Percentiles rank a stretch among this genome's conserved stretches.
Conservation (phyloP, 1,140 invertebrate genomes). For the Drosophila simulans region DNA sequence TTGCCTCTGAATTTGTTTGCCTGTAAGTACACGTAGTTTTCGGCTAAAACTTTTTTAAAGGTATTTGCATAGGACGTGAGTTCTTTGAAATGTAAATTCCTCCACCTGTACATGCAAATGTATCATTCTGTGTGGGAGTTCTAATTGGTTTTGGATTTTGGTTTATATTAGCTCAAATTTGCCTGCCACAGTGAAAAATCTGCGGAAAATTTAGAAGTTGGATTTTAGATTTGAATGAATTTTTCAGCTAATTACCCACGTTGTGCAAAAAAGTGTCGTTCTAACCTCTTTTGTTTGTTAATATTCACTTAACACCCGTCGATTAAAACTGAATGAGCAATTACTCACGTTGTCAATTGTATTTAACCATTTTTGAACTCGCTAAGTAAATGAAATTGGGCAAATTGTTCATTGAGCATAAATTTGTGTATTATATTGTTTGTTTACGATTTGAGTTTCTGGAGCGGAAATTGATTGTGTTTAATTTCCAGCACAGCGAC, state of each 20-base stretch:
- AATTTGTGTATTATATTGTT: slow-evolving; percentile 48
- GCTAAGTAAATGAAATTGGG: slow-evolving; percentile 52
- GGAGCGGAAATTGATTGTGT: slow-evolving; percentile 83
- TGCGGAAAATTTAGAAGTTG: background rate
- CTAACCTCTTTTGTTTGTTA: background rate
- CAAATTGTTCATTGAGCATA: slow-evolving; percentile 45
- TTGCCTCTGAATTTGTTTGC: slow-evolving; percentile 27
- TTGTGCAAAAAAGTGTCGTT: background rate
- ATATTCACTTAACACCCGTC: slow-evolving; percentile 6
- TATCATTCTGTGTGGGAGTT: slow-evolving; percentile 17
- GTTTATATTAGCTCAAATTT: slow-evolving; percentile 7
- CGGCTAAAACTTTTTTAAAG: slow-evolving; percentile 22
- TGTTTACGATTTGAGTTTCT: slow-evolving; percentile 64
- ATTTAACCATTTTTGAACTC: slow-evolving; percentile 32
- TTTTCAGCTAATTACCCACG: too few relatives aligned
- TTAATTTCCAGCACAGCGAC: slow-evolving; percentile 76
- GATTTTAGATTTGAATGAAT: background rate
- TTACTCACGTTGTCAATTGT: slow-evolving; percentile 35
- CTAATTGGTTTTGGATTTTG: slow-evolving; percentile 29
- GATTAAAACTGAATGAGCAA: slow-evolving; percentile 34
- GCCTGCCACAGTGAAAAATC: background rate
- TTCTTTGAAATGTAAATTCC: slow-evolving; percentile 54
- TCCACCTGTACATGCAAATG: slow-evolving; percentile 9
- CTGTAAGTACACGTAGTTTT: slow-evolving; percentile 48
- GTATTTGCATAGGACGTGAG: slow-evolving; percentile 52